Evolutionary conservation across 2,888 invertebrate species (phyloP).

Genomic region (Agonopterix heracliana): DNA sequence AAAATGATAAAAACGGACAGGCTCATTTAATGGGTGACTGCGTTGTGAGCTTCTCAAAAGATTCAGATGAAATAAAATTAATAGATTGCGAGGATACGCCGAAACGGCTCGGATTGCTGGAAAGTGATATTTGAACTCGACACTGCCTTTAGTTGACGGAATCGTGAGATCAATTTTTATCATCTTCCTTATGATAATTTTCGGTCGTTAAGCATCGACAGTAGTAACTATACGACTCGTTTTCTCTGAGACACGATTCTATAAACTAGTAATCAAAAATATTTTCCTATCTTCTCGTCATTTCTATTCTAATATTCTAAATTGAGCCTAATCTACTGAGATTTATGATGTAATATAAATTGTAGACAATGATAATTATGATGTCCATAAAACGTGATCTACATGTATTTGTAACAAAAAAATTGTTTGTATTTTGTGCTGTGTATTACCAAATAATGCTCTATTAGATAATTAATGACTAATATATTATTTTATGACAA

Average conservation of each 20-base stretch:
- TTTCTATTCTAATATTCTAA: slow-evolving; percentile 24
- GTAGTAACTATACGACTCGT: background rate
- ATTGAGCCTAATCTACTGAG: slow-evolving; percentile 28
- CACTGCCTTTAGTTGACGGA: slow-evolving; percentile 9
- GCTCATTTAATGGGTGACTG: slow-evolving; percentile 40
- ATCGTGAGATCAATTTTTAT: background rate
- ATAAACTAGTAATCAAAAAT: background rate
- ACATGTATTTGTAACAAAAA: slow-evolving; percentile 5
- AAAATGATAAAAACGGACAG: slow-evolving; percentile 33
- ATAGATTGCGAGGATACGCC: slow-evolving; percentile 53
- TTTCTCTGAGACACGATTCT: background rate
- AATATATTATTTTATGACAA: too few relatives aligned
- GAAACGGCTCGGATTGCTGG: slow-evolving; percentile 54
- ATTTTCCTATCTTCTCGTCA: slow-evolving; percentile 6
- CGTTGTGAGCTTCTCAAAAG: slow-evolving; percentile 27
- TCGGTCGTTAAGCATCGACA: too few relatives aligned
- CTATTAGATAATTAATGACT: background rate
- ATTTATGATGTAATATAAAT: background rate
- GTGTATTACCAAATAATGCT: background rate
- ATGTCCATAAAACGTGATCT: background rate
- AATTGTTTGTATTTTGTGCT: slow-evolving; percentile 10
- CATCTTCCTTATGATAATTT: slow-evolving; percentile 22
- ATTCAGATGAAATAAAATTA: slow-evolving; percentile 54
- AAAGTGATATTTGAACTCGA: slow-evolving; percentile 58
- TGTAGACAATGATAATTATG: background rate